Base-by-base conservation (phyloP, 2,113 vertebrate genomes). In the Mirounga angustirostris region DNA sequence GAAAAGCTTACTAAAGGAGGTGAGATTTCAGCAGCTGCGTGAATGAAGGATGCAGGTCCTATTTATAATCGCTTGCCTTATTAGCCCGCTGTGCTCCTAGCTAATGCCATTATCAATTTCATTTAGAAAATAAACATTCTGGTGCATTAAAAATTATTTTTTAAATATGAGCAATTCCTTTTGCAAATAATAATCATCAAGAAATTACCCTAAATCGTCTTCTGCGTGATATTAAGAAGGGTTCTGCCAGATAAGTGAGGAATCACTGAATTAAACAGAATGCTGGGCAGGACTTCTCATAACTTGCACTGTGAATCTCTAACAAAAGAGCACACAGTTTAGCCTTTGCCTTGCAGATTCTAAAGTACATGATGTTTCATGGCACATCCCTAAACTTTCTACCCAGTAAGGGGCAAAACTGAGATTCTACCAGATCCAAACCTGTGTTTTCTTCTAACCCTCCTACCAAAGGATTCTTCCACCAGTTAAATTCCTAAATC, bases 71-170 rank as follows among this genome's bases (percentile, higher is more conserved):
- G 24, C 59, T 84, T 65, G 76, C 40, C 76, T 96, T 59, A 78
- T 54, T 59, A 94, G 58, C 78, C 79, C 0, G 0, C 73, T 96
- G 82, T 95, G 52, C 24, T 91, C 82, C 69, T 63, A 67, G 65
- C 71, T 92, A 97, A 71, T 84, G 74, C 54, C 46, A 86, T 95
- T 92, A 95, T 83, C 86, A 92, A 61, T 86, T 95, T 96, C 58
- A 91, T 73, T 94, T 93, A 59, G 5, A 79, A 97, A 96, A 63
- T 58, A 95, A 84, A 95, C 43, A 89, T 76, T 89, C 36, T 91
- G 13, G 52, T 52, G 80, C 28, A 93, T 79, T 58, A 91, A 85
- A 82, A 69, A 94, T 63, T 84, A 94, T 78, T 96, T 89, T 81
- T 94, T 58, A 59, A 82, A 85, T 54, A 91, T 30, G 30, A 95